Evolutionary conservation across 53 echinoderm and acorn worm genomes (phyloP), one percentile per base, ranked within the genome.

Genomic region (Echinometra lucunter): DNA sequence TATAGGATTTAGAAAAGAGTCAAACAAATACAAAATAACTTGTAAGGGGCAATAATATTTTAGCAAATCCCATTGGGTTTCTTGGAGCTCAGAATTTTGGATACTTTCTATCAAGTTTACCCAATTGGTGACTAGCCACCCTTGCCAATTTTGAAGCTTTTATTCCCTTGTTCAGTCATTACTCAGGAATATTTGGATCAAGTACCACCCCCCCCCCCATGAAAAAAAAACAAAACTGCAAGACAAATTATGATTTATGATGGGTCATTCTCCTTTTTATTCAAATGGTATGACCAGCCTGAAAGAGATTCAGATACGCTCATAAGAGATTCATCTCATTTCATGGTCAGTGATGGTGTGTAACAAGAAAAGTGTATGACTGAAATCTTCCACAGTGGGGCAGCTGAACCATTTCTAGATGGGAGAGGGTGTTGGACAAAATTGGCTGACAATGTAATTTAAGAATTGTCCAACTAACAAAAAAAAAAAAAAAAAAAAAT

Each of bases 181-280:
- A 78, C 38, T 35, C 18, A 23, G 19, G 42, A 40, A 19, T 78
- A 35, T 78, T 78, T 40, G 78, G 78, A 42, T 78, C 78, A 78
- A 78, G 78, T 38, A 78, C 78, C 21, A 21, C 78, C 78, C 42
- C 42, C 38, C 63, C 63, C 23, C 19, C 19, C 0, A 72, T 12
- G 35, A 72, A 3, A 72, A 35, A 72, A 72, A 34, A 42, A 40
- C 4, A 42, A 69, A 69, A 30, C 30, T 34, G 12, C 69, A 69
- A 69, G 69, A 34, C 38, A 42, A 78, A 19, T 25, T 37, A 34
- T 3, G 32, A 32, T 42, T 18, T 4, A 1, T 19, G 38, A 42
- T 78, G 78, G 78, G 78, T 42, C 78, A 78, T 42, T 78, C 42
- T 78, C 38, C 78, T 78, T 78, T 78, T 69, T 15, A 42, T 40